Evolutionary conservation across 2,797 vertebrate species (phyloP).

Genomic region (Rhyacichthys aspro): DNA sequence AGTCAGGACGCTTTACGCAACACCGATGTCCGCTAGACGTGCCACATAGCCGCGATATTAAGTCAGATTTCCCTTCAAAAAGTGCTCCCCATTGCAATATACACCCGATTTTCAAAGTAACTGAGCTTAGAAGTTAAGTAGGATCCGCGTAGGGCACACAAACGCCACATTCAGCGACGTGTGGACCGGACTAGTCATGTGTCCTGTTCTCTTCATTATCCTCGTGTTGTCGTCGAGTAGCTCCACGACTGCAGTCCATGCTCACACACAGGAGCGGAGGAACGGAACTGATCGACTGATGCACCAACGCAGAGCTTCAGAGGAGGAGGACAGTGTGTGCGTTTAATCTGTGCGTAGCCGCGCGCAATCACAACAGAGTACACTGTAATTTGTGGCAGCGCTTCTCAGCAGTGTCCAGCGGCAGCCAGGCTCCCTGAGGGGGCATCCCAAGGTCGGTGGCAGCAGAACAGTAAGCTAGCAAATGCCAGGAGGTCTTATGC

Average conservation of each 20-base stretch:
- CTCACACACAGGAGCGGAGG: constrained; percentile 15
- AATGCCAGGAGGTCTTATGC: not conserved
- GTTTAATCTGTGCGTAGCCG: constrained; percentile 41
- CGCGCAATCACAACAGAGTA: constrained; percentile 26
- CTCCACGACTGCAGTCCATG: constrained; percentile 15
- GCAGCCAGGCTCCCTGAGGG: constrained; percentile 31
- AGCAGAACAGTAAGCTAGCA: constrained; percentile 3
- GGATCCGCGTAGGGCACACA: not conserved
- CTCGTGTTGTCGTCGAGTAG: not conserved
- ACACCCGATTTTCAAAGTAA: not conserved
- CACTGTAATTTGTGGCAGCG: constrained; percentile 36
- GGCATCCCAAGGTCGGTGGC: constrained; percentile 11
- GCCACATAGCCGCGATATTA: constrained; percentile 26
- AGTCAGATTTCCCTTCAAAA: not conserved
- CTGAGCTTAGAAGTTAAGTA: not conserved
- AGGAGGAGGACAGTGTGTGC: constrained; percentile 59
- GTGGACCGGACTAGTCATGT: not conserved
- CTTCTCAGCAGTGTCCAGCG: constrained; percentile 24
- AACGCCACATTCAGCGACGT: not conserved
- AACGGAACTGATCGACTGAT: constrained; percentile 65
- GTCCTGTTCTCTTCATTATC: constrained; percentile 4
- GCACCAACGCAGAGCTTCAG: constrained; percentile 71
- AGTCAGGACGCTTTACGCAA: constrained; percentile 64
- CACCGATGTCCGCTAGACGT: constrained; percentile 38
- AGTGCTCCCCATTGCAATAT: not conserved